These are phyloP conservation scores for Acanthurus leucopareius DNA, from an alignment of 2,797 vertebrate species.

Conservation along the genomic window DNA sequence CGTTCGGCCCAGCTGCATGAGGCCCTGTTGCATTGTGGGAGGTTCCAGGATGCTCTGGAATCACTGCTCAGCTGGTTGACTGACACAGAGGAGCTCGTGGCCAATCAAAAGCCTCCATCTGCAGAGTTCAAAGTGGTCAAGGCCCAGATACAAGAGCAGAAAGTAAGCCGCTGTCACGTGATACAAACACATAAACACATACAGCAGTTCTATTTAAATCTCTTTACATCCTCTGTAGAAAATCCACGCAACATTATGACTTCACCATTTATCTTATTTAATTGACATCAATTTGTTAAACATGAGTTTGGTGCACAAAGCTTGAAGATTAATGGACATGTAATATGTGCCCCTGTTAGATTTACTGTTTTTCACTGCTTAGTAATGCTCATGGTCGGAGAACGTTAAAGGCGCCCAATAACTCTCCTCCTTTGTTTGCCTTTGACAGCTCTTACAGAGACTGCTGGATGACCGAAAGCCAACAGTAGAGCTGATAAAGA, in stretches of 20 bases:
- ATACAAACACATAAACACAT: conserved; percentile 20
- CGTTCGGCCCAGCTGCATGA: conserved; percentile 96
- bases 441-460: conserved; percentile 93
- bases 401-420: conserved; percentile 56
- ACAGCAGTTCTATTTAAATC: conserved; percentile 17
- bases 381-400: conserved; percentile 6
- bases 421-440: conserved; percentile 66
- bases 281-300: conserved; percentile 65
- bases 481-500: conserved; percentile 95
- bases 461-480: conserved; percentile 94
- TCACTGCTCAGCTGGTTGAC: conserved; percentile 97
- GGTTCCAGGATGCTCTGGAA: conserved; percentile 98
- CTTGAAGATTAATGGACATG: conserved; percentile 54
- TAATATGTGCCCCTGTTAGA: conserved; percentile 61
- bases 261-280: conserved; percentile 59
- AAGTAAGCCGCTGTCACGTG: conserved; percentile 84
- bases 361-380: conserved; percentile 66
- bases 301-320: conserved; percentile 55
- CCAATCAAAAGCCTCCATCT: conserved; percentile 96
- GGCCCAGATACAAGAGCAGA: conserved; percentile 99
- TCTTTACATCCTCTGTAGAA: conserved; percentile 13
- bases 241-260: conserved; percentile 24
- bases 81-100: conserved; percentile 97
- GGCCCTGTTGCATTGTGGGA: conserved; percentile 96
- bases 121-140: conserved; percentile 99